Percentiles rank a stretch among this genome's conserved stretches.
These are phyloP conservation scores for Lepidochrysops patricia DNA, from an alignment of 2,888 invertebrate species.

Conservation along the genomic window DNA sequence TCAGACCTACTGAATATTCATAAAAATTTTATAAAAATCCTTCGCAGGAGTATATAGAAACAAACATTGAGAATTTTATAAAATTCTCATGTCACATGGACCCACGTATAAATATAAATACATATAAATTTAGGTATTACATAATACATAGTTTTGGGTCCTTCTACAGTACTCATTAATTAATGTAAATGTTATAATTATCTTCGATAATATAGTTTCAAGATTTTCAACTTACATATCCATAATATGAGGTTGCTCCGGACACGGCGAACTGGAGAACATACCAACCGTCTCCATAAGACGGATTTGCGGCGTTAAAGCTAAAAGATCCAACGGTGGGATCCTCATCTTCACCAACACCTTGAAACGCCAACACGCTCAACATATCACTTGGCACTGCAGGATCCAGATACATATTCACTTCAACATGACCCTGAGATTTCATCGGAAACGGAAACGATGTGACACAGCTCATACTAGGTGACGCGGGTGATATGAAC, in stretches of 20 bases:
- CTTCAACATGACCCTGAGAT: slow-evolving; percentile 33
- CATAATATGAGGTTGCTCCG: slow-evolving; percentile 25
- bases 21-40: too few relatives aligned
- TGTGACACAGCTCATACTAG: slow-evolving; percentile 34
- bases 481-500: slow-evolving; percentile 33
- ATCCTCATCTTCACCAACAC: slow-evolving; percentile 19
- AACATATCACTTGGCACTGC: slow-evolving; percentile 26
- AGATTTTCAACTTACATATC: slow-evolving; percentile 35
- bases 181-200: too few relatives aligned
- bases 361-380: slow-evolving; percentile 29
- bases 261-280: slow-evolving; percentile 25
- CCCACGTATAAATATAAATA: too few relatives aligned
- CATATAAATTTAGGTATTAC: too few relatives aligned
- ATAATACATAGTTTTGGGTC: too few relatives aligned
- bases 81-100: too few relatives aligned
- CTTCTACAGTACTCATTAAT: too few relatives aligned
- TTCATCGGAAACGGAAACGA: slow-evolving; percentile 35
- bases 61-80: too few relatives aligned
- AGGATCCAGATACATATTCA: slow-evolving; percentile 33
- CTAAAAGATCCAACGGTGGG: slow-evolving; percentile 21
- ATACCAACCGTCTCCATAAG: slow-evolving; percentile 31
- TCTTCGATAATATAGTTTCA: too few relatives aligned
- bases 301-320: slow-evolving; percentile 17
- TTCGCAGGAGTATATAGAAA: too few relatives aligned
- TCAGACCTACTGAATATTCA: too few relatives aligned